phyloP scores from a whole-genome alignment of 2,888 invertebrate species.

The Monopis laevigella region DNA sequence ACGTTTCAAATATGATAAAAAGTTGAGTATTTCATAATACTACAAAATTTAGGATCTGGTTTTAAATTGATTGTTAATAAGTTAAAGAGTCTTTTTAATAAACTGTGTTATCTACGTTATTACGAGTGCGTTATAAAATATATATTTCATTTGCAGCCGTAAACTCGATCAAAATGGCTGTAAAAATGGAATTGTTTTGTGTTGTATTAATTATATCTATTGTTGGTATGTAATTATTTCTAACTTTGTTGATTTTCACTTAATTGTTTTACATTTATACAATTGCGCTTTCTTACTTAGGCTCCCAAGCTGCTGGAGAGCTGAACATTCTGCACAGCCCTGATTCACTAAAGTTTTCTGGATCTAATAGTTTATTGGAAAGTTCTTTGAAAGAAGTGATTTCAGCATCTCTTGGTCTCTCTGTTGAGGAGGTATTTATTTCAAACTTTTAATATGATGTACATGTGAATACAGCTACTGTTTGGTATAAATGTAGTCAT shows the following conservation, averaged over 20 bases:
- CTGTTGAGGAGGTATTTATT: constrained; percentile 75
- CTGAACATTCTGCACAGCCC: constrained; percentile 76
- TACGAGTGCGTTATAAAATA: too few relatives aligned
- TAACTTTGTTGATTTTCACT: not conserved
- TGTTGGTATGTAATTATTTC: constrained; percentile 38
- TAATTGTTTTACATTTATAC: not conserved
- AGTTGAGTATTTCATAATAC: too few relatives aligned
- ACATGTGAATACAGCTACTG: too few relatives aligned
- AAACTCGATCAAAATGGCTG: constrained; percentile 41
- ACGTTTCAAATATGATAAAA: not conserved
- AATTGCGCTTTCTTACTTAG: constrained; percentile 26
- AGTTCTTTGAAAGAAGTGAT: constrained; percentile 75
- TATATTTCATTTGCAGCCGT: constrained; percentile 22
- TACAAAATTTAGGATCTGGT: too few relatives aligned
- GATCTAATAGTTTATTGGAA: constrained; percentile 69
- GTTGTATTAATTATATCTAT: constrained; percentile 39
- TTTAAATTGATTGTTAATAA: too few relatives aligned
- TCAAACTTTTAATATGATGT: too few relatives aligned
- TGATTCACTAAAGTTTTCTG: constrained; percentile 73
- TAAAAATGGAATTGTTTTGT: constrained; percentile 46
- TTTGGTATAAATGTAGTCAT: too few relatives aligned
- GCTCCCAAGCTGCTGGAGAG: constrained; percentile 70
- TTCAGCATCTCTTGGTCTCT: constrained; percentile 76
- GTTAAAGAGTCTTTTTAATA: too few relatives aligned
- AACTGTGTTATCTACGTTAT: too few relatives aligned